These are phyloP conservation scores for Eolophus roseicapilla DNA, from an alignment of 2,113 vertebrate genomes.

Conservation along the genomic window DNA sequence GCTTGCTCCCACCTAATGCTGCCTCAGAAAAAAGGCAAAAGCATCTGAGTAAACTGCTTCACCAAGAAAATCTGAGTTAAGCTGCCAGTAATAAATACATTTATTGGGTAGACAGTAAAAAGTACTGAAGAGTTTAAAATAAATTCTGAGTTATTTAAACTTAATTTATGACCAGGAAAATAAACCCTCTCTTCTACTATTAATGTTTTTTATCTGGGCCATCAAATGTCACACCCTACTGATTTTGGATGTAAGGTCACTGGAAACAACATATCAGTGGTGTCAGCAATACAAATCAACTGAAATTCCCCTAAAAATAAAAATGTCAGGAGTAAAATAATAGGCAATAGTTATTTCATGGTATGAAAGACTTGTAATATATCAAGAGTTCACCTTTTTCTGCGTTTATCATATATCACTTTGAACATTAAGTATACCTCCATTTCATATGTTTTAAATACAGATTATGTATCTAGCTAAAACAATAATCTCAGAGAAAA, in stretches of 20 bases:
- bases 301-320: slow-evolving; percentile 83
- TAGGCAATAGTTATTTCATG: slow-evolving; percentile 83
- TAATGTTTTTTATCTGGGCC: slow-evolving; percentile 80
- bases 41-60: slow-evolving; percentile 19
- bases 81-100: slow-evolving; percentile 71
- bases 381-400: slow-evolving; percentile 79
- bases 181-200: slow-evolving; percentile 76
- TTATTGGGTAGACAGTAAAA: slow-evolving; percentile 80
- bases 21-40: background rate
- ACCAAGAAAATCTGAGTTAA: slow-evolving; percentile 43
- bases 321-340: slow-evolving; percentile 82
- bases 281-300: slow-evolving; percentile 81
- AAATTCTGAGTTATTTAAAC: slow-evolving; percentile 82
- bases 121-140: slow-evolving; percentile 82
- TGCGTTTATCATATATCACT: slow-evolving; percentile 74
- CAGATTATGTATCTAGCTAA: slow-evolving; percentile 53
- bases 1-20: background rate
- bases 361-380: slow-evolving; percentile 76
- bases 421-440: slow-evolving; percentile 66
- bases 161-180: slow-evolving; percentile 84
- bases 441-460: slow-evolving; percentile 72
- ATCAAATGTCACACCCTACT: slow-evolving; percentile 81
- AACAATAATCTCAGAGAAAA: slow-evolving; percentile 32
- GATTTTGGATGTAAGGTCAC: slow-evolving; percentile 84
- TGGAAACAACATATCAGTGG: slow-evolving; percentile 81